A percentile compares a stretch with the other conserved stretches of the same genome.
Conservation (phyloP, 2,113 vertebrate genomes). For the Hystrix brachyura region DNA sequence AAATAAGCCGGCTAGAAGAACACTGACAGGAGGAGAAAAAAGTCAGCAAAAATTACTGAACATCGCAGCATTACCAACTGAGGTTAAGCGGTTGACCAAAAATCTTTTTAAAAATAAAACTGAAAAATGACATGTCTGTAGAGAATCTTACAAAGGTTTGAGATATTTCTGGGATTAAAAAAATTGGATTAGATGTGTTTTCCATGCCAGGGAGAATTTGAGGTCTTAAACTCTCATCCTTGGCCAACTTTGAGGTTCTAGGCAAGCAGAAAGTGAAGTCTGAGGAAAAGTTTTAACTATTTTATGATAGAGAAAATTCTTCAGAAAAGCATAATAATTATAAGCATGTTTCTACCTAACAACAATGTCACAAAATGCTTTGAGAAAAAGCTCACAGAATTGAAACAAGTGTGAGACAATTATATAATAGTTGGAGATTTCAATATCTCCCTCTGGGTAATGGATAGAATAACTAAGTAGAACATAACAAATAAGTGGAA, state of each 20-base stretch:
- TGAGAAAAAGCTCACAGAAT: not conserved
- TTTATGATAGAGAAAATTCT: not conserved
- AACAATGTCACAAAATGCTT: not conserved
- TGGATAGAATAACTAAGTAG: not conserved
- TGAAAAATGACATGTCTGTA: not conserved
- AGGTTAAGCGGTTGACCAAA: not conserved
- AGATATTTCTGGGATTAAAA: not conserved
- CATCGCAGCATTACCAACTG: not conserved
- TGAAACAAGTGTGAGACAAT: not conserved
- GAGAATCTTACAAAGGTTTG: not conserved
- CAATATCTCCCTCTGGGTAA: not conserved
- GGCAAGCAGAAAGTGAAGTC: not conserved
- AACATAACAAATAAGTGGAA: not conserved
- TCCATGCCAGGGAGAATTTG: too few species aligned
- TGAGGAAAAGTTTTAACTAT: not conserved
- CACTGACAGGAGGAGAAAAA: not conserved
- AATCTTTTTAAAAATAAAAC: not conserved
- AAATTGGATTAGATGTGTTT: not conserved
- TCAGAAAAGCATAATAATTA: not conserved
- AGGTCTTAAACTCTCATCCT: too few species aligned
- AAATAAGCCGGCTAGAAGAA: not conserved
- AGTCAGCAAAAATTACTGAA: not conserved
- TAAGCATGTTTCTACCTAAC: not conserved
- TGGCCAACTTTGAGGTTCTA: not conserved
- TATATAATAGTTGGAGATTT: not conserved